Percentiles rank a stretch among this genome's conserved stretches.
These are phyloP conservation scores for Triops longicaudatus DNA, from an alignment of 1,140 invertebrate species.

Conservation along the genomic window DNA sequence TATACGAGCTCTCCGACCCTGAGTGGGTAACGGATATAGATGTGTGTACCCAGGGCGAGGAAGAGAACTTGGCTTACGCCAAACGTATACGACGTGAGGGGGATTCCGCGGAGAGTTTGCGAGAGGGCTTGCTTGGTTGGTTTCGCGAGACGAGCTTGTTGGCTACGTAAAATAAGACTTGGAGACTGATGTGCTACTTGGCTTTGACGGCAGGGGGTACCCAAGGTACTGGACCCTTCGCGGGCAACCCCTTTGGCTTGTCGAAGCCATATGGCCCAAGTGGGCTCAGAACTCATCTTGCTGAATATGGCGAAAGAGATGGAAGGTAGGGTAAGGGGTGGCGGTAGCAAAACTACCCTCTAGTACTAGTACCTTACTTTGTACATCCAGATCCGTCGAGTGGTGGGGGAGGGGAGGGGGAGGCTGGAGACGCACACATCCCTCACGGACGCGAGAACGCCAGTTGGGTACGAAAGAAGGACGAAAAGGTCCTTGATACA, in stretches of 20 bases:
- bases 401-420: not conserved
- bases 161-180: constrained; percentile 7
- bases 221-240: not conserved
- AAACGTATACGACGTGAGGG: not conserved
- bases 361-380: no score
- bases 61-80: not conserved
- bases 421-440: not conserved
- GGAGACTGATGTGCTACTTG: not conserved
- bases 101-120: not conserved
- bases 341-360: no score
- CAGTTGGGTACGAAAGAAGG: not conserved
- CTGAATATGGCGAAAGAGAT: not conserved
- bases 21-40: no score
- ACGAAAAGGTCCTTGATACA: not conserved
- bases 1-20: not conserved
- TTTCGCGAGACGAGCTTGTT: not conserved
- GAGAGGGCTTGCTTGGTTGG: not conserved
- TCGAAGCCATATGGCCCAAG: not conserved
- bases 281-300: constrained; percentile 7
- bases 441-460: not conserved
- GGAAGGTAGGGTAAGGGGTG: no score
- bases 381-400: no score
- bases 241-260: not conserved
- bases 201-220: not conserved
- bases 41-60: not conserved